Conservation (phyloP, 2,888 invertebrate species). For the Fragum whitleyi region DNA sequence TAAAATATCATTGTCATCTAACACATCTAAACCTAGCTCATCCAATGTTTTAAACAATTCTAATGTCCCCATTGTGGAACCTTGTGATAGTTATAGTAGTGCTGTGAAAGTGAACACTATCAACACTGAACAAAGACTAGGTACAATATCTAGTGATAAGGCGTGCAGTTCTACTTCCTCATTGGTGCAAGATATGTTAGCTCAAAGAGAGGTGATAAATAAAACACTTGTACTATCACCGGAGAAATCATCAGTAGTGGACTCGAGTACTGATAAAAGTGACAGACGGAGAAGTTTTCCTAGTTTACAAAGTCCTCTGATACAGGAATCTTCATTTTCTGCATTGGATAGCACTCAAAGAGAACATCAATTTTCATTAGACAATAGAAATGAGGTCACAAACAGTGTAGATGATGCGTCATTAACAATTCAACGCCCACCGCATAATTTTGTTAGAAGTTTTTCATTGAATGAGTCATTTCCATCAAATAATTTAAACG, state of each 20-base stretch:
- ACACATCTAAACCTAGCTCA: constrained; percentile 15
- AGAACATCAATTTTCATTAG: constrained; percentile 34
- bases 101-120: constrained; percentile 30
- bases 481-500: constrained; percentile 31
- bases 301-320: constrained; percentile 1
- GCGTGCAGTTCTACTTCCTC: constrained; percentile 47
- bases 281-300: constrained; percentile 20
- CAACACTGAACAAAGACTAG: background rate
- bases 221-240: background rate
- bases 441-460: constrained; percentile 33
- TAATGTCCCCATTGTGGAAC: constrained; percentile 28
- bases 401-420: constrained; percentile 23
- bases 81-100: constrained; percentile 66
- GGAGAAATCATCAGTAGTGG: constrained; percentile 27
- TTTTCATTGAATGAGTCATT: constrained; percentile 43
- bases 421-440: constrained; percentile 21
- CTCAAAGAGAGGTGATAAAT: background rate
- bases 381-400: constrained; percentile 16
- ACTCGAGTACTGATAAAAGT: constrained; percentile 50
- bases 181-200: background rate
- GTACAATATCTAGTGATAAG: constrained; percentile 24
- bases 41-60: constrained; percentile 5
- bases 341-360: constrained; percentile 56
- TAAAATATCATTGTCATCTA: constrained; percentile 5
- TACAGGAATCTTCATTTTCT: constrained; percentile 8